A percentile compares a stretch with the other conserved stretches of the same genome.
phyloP scores from a whole-genome alignment of 2,797 vertebrate genomes.

The Myripristis jacobus region DNA sequence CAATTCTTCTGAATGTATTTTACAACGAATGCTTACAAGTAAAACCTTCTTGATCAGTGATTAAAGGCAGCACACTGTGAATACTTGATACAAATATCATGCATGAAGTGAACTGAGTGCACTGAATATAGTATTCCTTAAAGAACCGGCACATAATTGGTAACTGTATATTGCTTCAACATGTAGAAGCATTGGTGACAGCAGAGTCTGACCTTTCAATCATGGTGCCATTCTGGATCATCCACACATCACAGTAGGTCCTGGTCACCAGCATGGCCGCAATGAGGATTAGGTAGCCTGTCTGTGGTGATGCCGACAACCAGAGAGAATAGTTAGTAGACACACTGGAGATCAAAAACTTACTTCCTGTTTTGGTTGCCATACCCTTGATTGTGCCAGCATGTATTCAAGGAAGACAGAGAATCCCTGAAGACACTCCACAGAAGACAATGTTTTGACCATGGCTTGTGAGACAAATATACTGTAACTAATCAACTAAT shows the following conservation, averaged over 20 bases:
- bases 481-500: no score
- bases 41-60: no score
- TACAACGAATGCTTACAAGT: no score
- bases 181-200: neutral
- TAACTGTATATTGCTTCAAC: no score
- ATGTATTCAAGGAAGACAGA: neutral
- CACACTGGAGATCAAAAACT: constrained; percentile 18
- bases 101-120: no score
- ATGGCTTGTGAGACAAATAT: constrained; percentile 34
- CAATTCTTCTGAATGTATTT: no score
- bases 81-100: no score
- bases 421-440: no score
- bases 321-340: neutral
- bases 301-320: constrained; percentile 74
- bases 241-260: constrained; percentile 99
- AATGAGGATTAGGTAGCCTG: constrained; percentile 93
- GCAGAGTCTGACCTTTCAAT: constrained; percentile 91
- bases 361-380: neutral
- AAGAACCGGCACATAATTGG: no score
- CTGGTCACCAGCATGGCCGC: constrained; percentile 93
- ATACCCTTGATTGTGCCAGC: constrained; percentile 12
- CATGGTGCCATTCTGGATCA: constrained; percentile 99
- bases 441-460: constrained; percentile 23
- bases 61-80: no score
- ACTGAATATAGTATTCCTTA: no score